A percentile compares a stretch with the other conserved stretches of the same genome.
These are phyloP conservation scores for Silurus lanzhouensis DNA, from an alignment of 2,797 vertebrate species.

Conservation along the genomic window DNA sequence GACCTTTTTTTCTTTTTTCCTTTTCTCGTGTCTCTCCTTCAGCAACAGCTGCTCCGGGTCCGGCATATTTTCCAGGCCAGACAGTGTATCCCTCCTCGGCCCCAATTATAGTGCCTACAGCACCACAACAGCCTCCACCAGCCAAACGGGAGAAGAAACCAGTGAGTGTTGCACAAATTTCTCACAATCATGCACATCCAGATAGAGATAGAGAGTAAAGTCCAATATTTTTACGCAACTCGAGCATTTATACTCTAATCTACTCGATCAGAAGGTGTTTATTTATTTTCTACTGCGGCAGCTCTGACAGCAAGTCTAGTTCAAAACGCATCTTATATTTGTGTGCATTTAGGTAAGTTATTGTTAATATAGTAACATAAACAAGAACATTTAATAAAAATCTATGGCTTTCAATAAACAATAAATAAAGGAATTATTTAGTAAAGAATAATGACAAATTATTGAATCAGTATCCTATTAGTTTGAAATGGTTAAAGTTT, in stretches of 20 bases:
- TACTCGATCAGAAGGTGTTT: not conserved
- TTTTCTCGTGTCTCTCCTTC: constrained; percentile 59
- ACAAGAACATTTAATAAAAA: not conserved
- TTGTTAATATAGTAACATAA: not conserved
- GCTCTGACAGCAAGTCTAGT: not conserved
- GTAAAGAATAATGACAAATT: too few relatives aligned
- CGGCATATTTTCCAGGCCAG: constrained; percentile 91
- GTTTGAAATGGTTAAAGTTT: too few relatives aligned
- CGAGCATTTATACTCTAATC: not conserved
- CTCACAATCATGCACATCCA: not conserved
- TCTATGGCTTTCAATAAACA: too few relatives aligned
- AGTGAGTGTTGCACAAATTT: constrained; percentile 72
- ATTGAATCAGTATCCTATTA: too few relatives aligned
- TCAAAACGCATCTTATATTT: not conserved
- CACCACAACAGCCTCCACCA: constrained; percentile 89
- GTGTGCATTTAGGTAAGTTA: not conserved
- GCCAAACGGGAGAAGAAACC: constrained; percentile 97
- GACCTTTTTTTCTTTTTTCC: constrained; percentile 55
- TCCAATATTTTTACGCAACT: too few relatives aligned
- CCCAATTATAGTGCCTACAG: constrained; percentile 96
- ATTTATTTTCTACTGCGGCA: not conserved
- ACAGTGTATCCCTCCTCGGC: constrained; percentile 88
- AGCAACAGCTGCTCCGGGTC: constrained; percentile 73
- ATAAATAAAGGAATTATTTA: too few relatives aligned
- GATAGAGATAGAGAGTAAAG: not conserved